Conservation (phyloP, 1,140 invertebrate genomes). For the Dreissena polymorpha region DNA sequence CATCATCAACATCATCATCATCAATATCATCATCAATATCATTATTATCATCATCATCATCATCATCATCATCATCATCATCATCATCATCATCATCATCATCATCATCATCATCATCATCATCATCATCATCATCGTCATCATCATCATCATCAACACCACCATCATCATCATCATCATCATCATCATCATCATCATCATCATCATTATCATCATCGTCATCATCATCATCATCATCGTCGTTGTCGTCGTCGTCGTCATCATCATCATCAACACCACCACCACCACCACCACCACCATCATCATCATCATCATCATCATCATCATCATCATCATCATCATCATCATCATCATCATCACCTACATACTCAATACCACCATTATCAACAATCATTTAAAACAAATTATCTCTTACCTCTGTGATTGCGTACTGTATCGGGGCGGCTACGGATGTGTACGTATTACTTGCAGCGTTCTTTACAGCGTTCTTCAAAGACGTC, state of each 20-base stretch:
- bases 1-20: neutral
- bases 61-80: slow-evolving; percentile 1
- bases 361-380: neutral
- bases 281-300: slow-evolving; percentile 2
- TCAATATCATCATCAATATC: neutral
- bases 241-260: slow-evolving; percentile 17
- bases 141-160: neutral
- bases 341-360: neutral
- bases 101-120: slow-evolving; percentile 2
- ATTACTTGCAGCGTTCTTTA: slow-evolving; percentile 75
- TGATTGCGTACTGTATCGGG: slow-evolving; percentile 74
- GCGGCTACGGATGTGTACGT: slow-evolving; percentile 75
- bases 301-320: no score
- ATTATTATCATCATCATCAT: no score
- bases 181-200: neutral
- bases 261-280: slow-evolving; percentile 22
- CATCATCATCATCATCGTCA: neutral
- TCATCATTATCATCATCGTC: slow-evolving; percentile 14
- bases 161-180: slow-evolving; percentile 1
- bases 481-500: slow-evolving; percentile 58
- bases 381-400: neutral
- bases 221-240: slow-evolving; percentile 30
- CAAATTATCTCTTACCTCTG: neutral
- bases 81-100: slow-evolving; percentile 2
- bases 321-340: no score